Evolutionary conservation across 2,797 vertebrate genomes (phyloP), one percentile per base, ranked within the genome.

Genomic region (Lerista edwardsae): DNA sequence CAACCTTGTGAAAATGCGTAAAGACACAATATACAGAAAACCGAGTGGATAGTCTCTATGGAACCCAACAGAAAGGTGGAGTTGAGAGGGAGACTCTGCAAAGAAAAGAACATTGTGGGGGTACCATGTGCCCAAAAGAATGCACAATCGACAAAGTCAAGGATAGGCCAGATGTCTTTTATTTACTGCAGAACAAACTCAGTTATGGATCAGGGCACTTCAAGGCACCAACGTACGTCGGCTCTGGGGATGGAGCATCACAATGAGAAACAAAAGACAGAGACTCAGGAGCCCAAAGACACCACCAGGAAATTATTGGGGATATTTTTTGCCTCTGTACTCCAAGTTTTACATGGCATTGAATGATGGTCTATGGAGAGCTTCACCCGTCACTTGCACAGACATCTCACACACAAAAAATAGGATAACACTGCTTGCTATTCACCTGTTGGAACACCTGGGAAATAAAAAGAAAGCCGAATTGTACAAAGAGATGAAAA

Each of bases 381-480:
- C 64, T 31, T 75, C 27, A 3, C 17, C 68, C 2, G 41, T 59
- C 80, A 77, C 55, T 44, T 65, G 10, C 4, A 10, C 14, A 69
- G 71, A 19, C 83, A 75, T 75, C 65, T 69, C 64, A 77, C 51
- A 76, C 73, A 59, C 19, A 76, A 27, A 57, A 47, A 8, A 47
- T n/a, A 34, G 59, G 31, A 15, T 69, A 69, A 65, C 11, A 47
- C 62, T 41, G 47, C 74, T 77, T 61, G 36, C 74, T 59, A 76
- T 44, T 77, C 75, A 84, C 82, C 65, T 77, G 74, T 71, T 84
- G 65, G 64, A 84, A 44, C 74, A 77, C 82, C 55, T 77, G 82
- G 82, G 82, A 84, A 84, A 84, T 77, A 71, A 84, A n/a, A 84
- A 84, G 51, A 21, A 69, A 77, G 74, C 41, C 8, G 9, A 77